Conservation (phyloP, 1,140 invertebrate species). For the Pseudomyrmex dendroicus region DNA sequence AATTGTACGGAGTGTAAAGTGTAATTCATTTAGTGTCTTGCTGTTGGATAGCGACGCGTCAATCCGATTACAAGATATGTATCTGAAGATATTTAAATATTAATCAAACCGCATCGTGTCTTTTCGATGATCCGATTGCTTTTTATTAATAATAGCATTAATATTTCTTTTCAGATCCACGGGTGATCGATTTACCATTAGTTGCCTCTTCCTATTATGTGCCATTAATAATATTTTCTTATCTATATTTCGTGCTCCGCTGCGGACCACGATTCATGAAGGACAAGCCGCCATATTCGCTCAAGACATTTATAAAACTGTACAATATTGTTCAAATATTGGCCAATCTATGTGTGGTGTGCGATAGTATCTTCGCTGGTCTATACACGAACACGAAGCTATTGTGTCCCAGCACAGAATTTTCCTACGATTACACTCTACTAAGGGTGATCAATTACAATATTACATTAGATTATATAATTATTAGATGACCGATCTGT, state of each 20-base stretch:
- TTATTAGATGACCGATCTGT: too few relatives aligned
- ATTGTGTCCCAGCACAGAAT: conserved; percentile 70
- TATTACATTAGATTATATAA: not conserved
- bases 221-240: conserved; percentile 70
- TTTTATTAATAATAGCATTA: not conserved
- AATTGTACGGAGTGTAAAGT: too few relatives aligned
- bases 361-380: conserved; percentile 72
- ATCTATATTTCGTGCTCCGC: conserved; percentile 83
- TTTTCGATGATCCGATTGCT: not conserved
- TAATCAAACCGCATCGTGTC: not conserved
- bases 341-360: conserved; percentile 83
- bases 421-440: conserved; percentile 1
- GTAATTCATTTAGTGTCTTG: too few relatives aligned
- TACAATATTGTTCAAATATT: conserved; percentile 88
- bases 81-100: not conserved
- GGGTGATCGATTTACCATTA: conserved; percentile 33
- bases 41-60: too few relatives aligned
- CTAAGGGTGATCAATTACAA: conserved; percentile 37
- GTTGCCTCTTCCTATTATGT: conserved; percentile 31
- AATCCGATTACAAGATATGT: not conserved
- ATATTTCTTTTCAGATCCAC: conserved; percentile 51
- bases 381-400: conserved; percentile 68
- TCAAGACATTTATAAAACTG: conserved; percentile 85
- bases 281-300: conserved; percentile 86
- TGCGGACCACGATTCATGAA: conserved; percentile 87